Evolutionary conservation across 2,797 vertebrate genomes (phyloP).

Genomic region (Heterohyrax brucei): DNA sequence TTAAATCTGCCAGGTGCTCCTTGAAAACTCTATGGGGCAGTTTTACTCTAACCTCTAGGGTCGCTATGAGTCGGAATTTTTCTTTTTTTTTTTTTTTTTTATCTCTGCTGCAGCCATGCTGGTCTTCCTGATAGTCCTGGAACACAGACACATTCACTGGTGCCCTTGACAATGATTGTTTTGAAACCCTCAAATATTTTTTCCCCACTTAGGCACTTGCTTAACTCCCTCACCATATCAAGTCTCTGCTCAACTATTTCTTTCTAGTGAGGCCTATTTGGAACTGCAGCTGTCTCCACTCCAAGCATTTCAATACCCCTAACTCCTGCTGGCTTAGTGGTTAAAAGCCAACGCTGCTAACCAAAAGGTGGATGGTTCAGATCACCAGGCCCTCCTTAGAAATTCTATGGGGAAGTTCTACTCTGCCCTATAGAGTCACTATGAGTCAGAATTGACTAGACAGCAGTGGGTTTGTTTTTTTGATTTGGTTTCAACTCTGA

Average conservation of each 20-base stretch:
- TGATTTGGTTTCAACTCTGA: neutral
- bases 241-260: neutral
- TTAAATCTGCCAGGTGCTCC: no score
- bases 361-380: no score
- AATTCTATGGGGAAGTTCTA: no score
- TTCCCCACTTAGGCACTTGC: neutral
- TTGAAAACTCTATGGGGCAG: no score
- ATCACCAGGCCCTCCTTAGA: no score
- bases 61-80: no score
- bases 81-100: neutral
- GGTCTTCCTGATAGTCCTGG: neutral
- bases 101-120: neutral
- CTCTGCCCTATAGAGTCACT: no score
- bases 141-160: neutral
- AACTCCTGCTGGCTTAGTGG: neutral
- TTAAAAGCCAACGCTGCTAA: no score
- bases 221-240: neutral
- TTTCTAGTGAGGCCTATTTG: neutral
- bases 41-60: no score
- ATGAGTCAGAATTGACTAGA: no score
- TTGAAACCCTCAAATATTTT: neutral
- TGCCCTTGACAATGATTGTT: neutral
- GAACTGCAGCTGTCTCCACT: neutral
- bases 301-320: neutral
- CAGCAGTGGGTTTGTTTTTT: no score